These are phyloP conservation scores for Hypomecis atomaria DNA, from an alignment of 2,888 invertebrate species.

Conservation along the genomic window DNA sequence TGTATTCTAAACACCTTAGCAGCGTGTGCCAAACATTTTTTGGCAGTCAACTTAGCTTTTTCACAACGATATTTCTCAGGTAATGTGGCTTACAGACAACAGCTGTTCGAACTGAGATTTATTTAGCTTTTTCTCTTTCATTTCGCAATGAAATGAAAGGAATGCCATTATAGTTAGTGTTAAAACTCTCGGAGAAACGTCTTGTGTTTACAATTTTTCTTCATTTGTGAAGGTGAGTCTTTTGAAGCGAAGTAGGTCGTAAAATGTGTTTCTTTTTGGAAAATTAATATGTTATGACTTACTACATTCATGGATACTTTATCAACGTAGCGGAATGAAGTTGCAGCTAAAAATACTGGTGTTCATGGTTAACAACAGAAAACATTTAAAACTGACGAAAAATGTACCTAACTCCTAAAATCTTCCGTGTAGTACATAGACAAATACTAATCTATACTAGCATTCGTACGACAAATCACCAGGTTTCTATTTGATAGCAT, in stretches of 20 bases:
- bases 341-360: too few relatives aligned
- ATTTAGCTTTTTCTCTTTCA: conserved; percentile 44
- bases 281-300: conserved; percentile 42
- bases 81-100: conserved; percentile 60
- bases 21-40: conserved; percentile 45
- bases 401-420: too few relatives aligned
- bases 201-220: conserved; percentile 39
- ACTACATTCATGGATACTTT: conserved; percentile 25
- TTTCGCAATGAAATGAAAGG: conserved; percentile 49
- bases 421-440: too few relatives aligned
- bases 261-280: conserved; percentile 28
- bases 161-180: conserved; percentile 53
- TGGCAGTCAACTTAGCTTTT: conserved; percentile 47
- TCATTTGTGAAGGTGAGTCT: conserved; percentile 37
- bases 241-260: conserved; percentile 37
- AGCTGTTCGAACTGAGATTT: conserved; percentile 53
- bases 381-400: too few relatives aligned
- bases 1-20: conserved; percentile 56
- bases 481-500: too few relatives aligned
- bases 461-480: too few relatives aligned
- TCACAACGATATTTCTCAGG: conserved; percentile 61
- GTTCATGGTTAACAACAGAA: neutral
- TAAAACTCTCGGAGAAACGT: conserved; percentile 34
- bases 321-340: conserved; percentile 7
- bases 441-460: too few relatives aligned